These are phyloP conservation scores for Lordiphosa collinella DNA, from an alignment of 1,140 invertebrate species.

Conservation along the genomic window DNA sequence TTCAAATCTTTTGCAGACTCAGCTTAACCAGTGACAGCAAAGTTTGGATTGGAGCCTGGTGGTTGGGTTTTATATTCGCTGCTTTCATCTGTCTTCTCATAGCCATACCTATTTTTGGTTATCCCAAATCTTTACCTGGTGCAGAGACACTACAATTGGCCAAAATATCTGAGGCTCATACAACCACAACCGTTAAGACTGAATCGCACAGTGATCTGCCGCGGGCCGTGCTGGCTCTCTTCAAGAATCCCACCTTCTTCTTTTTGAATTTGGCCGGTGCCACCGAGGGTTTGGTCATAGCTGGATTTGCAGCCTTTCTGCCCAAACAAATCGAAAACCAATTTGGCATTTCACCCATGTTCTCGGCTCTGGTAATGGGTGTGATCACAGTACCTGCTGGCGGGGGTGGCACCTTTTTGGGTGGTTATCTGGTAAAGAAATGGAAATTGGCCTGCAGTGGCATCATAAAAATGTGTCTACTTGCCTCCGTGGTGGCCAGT, in stretches of 20 bases:
- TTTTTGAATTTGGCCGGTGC: conserved; percentile 89
- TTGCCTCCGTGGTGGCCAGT: conserved; percentile 82
- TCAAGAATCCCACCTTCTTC: conserved; percentile 89
- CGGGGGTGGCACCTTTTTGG: conserved; percentile 88
- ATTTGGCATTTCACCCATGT: conserved; percentile 87
- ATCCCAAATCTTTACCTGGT: conserved; percentile 86
- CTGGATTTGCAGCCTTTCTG: conserved; percentile 90
- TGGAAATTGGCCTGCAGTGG: conserved; percentile 86
- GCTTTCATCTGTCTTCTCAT: conserved; percentile 85
- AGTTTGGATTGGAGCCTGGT: conserved; percentile 93
- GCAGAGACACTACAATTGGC: conserved; percentile 84
- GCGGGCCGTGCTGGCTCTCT: conserved; percentile 83
- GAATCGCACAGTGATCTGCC: conserved; percentile 82
- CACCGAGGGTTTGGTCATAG: conserved; percentile 87
- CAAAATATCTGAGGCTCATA: conserved; percentile 86
- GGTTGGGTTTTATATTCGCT: conserved; percentile 89
- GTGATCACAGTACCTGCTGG: conserved; percentile 87
- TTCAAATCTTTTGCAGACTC: conserved; percentile 80
- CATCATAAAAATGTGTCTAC: conserved; percentile 88
- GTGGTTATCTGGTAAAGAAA: conserved; percentile 89
- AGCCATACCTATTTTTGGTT: conserved; percentile 86
- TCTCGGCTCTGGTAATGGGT: conserved; percentile 88
- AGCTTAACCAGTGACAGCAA: conserved; percentile 87
- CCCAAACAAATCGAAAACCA: conserved; percentile 93
- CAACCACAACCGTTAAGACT: conserved; percentile 60